phyloP scores from a whole-genome alignment of 1,140 invertebrate genomes.

The Hyposmocoma kahamanoa region DNA sequence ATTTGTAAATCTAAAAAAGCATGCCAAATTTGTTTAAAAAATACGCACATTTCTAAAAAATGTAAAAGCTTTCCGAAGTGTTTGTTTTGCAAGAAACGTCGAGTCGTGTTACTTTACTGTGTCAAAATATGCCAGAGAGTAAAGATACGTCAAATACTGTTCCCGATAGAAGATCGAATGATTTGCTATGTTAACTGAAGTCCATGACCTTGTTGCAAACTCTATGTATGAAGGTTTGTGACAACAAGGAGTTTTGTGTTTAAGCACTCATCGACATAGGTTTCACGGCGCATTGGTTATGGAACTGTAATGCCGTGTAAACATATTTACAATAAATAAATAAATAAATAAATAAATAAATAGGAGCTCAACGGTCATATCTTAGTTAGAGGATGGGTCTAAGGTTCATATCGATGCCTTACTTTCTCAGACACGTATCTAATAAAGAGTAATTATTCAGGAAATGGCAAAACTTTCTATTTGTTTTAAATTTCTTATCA shows the following conservation, averaged over 20 bases:
- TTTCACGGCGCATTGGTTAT: too few relatives aligned
- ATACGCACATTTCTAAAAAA: neutral
- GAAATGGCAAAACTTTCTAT: too few relatives aligned
- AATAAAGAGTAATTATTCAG: too few relatives aligned
- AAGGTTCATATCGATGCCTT: too few relatives aligned
- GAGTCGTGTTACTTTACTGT: slow-evolving; percentile 1
- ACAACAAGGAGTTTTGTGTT: neutral
- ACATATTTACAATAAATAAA: too few relatives aligned
- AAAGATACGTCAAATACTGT: neutral
- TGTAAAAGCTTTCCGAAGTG: slow-evolving; percentile 8
- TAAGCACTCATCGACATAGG: slow-evolving; percentile 1
- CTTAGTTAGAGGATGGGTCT: too few relatives aligned
- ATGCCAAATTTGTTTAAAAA: slow-evolving; percentile 5
- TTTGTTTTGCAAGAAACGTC: slow-evolving; percentile 6
- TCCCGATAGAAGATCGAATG: neutral
- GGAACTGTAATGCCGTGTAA: too few relatives aligned
- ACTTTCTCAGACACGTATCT: too few relatives aligned
- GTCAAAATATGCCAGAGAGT: neutral
- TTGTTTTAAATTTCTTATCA: too few relatives aligned
- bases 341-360: too few relatives aligned
- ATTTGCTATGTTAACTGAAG: too few relatives aligned
- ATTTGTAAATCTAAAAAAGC: slow-evolving; percentile 3
- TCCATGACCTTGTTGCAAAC: neutral
- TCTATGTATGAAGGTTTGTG: neutral
- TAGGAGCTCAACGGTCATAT: too few relatives aligned